Evolutionary conservation across 1,140 invertebrate genomes (phyloP), one percentile per base, ranked within the genome.

Genomic region (Ctenoplectra terminalis): DNA sequence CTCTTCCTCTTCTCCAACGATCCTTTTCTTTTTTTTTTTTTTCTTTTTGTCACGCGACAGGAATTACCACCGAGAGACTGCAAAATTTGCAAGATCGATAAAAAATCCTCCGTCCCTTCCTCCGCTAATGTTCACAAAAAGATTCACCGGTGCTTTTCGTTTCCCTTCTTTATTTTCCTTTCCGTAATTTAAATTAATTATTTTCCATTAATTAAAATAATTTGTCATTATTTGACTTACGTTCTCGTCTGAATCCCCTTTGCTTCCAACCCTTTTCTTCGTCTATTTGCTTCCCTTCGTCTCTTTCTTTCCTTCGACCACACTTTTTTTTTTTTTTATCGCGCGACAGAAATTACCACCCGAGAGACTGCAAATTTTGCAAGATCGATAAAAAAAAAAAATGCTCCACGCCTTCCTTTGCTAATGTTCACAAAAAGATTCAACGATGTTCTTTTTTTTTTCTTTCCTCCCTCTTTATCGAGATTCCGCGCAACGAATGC

Each of bases 151-250:
- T 67, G 31, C 54, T 34, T 20, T 26, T 46, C 60, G 69, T 26
- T 9, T 34, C 23, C 17, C 11, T 43, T 29, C 17, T 40, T 20
- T n/a, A n/a, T n/a, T n/a, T n/a, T n/a, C n/a, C n/a, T n/a, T n/a
- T n/a, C n/a, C n/a, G n/a, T n/a, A n/a, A n/a, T n/a, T n/a, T n/a
- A n/a, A n/a, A n/a, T n/a, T n/a, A n/a, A n/a, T n/a, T n/a, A n/a
- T n/a, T n/a, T n/a, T n/a, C n/a, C n/a, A n/a, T n/a, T n/a, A n/a
- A n/a, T n/a, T n/a, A n/a, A n/a, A n/a, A n/a, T n/a, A n/a, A n/a
- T n/a, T n/a, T n/a, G n/a, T n/a, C n/a, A n/a, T 79, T 60, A 46
- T 82, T 85, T 87, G 85, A 87, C 85, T 82, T 87, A 85, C 85
- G 83, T 82, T 73, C 85, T 56, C 73, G 66, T 69, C 76, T 72